These are phyloP conservation scores for Andrena dorsata DNA, from an alignment of 2,888 invertebrate species.

Conservation along the genomic window DNA sequence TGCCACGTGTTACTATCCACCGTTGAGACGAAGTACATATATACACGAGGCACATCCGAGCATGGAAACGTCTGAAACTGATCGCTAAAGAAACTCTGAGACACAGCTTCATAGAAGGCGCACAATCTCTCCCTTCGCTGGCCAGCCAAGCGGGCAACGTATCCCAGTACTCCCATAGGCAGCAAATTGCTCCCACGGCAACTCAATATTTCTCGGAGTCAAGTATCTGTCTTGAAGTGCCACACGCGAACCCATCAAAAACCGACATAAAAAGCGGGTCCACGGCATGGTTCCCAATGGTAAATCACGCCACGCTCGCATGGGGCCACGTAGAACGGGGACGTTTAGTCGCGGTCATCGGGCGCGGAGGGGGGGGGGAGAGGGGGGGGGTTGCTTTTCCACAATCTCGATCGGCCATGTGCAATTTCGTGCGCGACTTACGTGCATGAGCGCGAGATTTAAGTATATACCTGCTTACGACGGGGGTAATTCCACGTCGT, in stretches of 20 bases:
- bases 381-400: constrained; percentile 57
- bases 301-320: constrained; percentile 66
- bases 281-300: constrained; percentile 39
- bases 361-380: not conserved
- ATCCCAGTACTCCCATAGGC: constrained; percentile 18
- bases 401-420: constrained; percentile 66
- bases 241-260: constrained; percentile 50
- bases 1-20: no score
- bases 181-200: constrained; percentile 38
- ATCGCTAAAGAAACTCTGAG: not conserved
- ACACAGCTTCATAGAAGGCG: not conserved
- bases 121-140: not conserved
- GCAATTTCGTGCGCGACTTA: constrained; percentile 72
- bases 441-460: constrained; percentile 73
- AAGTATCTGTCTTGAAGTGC: constrained; percentile 42
- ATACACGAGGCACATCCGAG: not conserved
- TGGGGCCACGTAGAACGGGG: constrained; percentile 5
- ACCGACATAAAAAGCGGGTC: constrained; percentile 31
- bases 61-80: not conserved
- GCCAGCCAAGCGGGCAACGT: not conserved
- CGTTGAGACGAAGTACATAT: no score
- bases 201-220: constrained; percentile 47
- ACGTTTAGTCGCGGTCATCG: constrained; percentile 27
- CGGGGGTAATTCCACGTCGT: constrained; percentile 78
- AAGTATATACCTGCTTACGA: constrained; percentile 74